Evolutionary conservation across 2,888 invertebrate genomes (phyloP).

Genomic region (Chesias legatella): DNA sequence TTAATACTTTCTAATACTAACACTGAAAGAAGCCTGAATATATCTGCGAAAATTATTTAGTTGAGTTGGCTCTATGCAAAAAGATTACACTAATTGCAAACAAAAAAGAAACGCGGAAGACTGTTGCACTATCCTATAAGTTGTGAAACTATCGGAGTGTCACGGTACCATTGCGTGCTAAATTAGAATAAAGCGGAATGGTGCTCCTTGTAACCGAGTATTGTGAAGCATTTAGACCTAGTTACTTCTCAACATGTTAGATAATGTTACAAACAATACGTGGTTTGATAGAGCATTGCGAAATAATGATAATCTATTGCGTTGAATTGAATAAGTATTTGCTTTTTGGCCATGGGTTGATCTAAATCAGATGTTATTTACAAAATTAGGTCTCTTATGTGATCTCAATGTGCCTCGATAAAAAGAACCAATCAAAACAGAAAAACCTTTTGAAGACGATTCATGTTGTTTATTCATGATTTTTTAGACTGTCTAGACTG

Average conservation of each 20-base stretch:
- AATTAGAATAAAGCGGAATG: conserved; percentile 20
- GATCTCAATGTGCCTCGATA: no score
- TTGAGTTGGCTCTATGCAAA: conserved; percentile 1
- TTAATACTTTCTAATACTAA: no score
- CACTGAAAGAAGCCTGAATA: no score
- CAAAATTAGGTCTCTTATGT: no score
- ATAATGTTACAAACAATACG: conserved; percentile 17
- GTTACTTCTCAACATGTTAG: conserved; percentile 15
- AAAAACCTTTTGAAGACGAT: no score
- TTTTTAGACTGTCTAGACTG: no score
- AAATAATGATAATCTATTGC: conserved; percentile 1
- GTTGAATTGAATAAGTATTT: neutral
- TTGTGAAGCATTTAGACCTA: conserved; percentile 21
- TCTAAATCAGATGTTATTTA: no score
- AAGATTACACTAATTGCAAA: conserved; percentile 29
- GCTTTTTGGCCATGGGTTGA: no score
- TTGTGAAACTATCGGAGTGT: conserved; percentile 24
- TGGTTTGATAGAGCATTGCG: conserved; percentile 4
- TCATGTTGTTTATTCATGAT: no score
- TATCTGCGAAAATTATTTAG: no score
- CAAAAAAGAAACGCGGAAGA: conserved; percentile 40
- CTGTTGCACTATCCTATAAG: conserved; percentile 22
- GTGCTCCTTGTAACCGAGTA: conserved; percentile 13
- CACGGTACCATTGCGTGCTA: conserved; percentile 23
- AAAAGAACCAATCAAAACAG: no score